Evolutionary conservation across 30 jellyfish, hydroid and myxozoan genomes (phyloP), one percentile per base, ranked within the genome.

Genomic region (Mastigias papua): DNA sequence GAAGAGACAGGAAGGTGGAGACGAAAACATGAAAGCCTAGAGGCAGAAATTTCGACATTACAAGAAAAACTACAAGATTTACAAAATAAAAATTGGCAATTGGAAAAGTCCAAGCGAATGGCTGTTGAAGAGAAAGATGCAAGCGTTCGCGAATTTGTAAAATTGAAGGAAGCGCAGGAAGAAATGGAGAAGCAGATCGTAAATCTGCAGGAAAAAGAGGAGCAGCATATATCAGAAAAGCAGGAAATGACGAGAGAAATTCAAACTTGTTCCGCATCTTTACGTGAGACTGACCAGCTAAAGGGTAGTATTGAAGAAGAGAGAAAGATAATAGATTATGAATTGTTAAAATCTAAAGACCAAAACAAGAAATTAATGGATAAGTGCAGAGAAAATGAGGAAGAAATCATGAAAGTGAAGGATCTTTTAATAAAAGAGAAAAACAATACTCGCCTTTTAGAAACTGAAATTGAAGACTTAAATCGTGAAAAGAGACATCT

Each of bases 1-100:
- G 93, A 84, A 42, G 93, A 84, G 48, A 33, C 79, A 26, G 85
- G 51, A 10, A 49, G 86, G 34, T 62, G 61, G 80, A 54, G 78
- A 33, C 86, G 23, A 37, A 84, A 71, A 64, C 63, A 46, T 27
- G 93, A 84, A 71, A 71, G 70, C 1, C 29, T 78, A 19, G 93
- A 84, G 35, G 34, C 69, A 7, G 72, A 69, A 64, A 21, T 84
- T 21, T 0, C 25, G 64, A n/a, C 78, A 19, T 76, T 84, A 73
- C 93, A 84, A 34, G 93, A 84, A 28, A 73, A 71, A 48, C 22
- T 69, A 68, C 86, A 58, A 22, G 86, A 58, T 21, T 15, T 87
- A 32, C 91, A 78, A 48, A 85, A 77, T 29, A 34, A 48, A 1
- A 58, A 51, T 69, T 87, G 88, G 90, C 32, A 37, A 54, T 29